Conservation (phyloP, 2,888 invertebrate species). For the Drosophila yooni region DNA sequence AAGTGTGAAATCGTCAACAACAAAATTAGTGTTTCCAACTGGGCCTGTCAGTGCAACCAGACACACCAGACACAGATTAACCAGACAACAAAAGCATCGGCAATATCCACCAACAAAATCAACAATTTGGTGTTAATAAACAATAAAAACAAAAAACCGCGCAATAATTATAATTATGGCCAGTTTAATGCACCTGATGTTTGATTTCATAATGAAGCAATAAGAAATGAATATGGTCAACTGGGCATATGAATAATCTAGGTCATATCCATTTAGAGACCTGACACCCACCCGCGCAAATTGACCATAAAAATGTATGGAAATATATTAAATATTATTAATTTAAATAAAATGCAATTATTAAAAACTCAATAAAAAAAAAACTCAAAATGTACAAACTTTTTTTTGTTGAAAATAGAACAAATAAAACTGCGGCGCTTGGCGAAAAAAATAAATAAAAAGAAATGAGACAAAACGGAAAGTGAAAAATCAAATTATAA, state of each 20-base stretch:
- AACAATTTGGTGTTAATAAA: constrained; percentile 20
- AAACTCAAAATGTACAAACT: neutral
- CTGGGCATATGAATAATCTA: constrained; percentile 28
- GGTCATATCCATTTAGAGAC: constrained; percentile 18
- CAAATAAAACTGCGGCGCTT: constrained; percentile 56
- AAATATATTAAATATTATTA: constrained; percentile 1
- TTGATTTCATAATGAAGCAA: constrained; percentile 11
- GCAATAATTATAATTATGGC: constrained; percentile 11
- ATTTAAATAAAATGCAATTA: constrained; percentile 3
- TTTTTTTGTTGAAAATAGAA: constrained; percentile 20
- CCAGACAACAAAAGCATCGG: constrained; percentile 9
- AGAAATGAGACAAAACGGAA: constrained; percentile 21
- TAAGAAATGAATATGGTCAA: constrained; percentile 8
- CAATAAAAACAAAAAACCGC: constrained; percentile 7
- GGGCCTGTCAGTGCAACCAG: constrained; percentile 2
- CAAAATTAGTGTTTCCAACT: constrained; percentile 19
- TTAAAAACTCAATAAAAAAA: constrained; percentile 13
- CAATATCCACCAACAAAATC: neutral
- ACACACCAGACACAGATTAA: constrained; percentile 1
- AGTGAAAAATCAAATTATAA: neutral
- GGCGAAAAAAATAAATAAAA: constrained; percentile 39
- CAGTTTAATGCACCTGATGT: constrained; percentile 19
- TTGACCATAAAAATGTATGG: constrained; percentile 22
- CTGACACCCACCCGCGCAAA: constrained; percentile 33
- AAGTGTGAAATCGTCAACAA: constrained; percentile 47